Conservation (phyloP, 2,888 invertebrate species). For the Pinctada fucata region DNA sequence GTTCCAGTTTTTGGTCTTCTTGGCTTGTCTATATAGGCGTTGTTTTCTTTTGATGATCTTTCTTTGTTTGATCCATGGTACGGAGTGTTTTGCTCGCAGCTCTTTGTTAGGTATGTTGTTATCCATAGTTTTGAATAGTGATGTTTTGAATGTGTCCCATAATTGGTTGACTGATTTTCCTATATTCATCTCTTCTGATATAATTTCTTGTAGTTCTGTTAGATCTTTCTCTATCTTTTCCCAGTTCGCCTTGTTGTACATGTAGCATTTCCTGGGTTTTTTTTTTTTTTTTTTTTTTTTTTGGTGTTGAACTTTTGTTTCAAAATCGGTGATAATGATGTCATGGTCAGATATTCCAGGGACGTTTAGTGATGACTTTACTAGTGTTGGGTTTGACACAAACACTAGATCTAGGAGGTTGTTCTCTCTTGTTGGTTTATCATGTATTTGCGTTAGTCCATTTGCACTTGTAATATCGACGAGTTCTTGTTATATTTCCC, state of each 20-base stretch:
- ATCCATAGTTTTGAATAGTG: conserved; percentile 26
- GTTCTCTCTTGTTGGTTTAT: conserved; percentile 22
- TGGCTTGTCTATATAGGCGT: too few species aligned
- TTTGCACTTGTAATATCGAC: conserved; percentile 17
- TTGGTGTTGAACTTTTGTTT: conserved; percentile 30
- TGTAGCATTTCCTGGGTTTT: conserved; percentile 28
- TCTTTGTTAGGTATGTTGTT: conserved; percentile 33
- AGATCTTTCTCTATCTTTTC: conserved; percentile 16
- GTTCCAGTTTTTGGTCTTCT: too few species aligned
- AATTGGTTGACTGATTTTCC: not conserved
- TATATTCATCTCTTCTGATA: not conserved
- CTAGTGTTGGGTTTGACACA: too few species aligned
- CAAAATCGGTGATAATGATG: conserved; percentile 35
- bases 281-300: too few species aligned
- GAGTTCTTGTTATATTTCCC: conserved; percentile 31
- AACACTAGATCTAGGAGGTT: conserved; percentile 32
- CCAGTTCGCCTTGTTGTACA: conserved; percentile 38
- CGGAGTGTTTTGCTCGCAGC: conserved; percentile 8
- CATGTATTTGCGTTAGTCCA: conserved; percentile 32
- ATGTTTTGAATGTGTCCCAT: conserved; percentile 37
- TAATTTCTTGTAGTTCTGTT: not conserved
- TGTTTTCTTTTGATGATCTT: conserved; percentile 7
- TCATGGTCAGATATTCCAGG: conserved; percentile 42
- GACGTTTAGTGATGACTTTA: conserved; percentile 35
- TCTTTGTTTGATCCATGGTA: conserved; percentile 23